Evolutionary conservation across 1,140 invertebrate genomes (phyloP), one percentile per base, ranked within the genome.

Genomic region (Drosophila pachea): DNA sequence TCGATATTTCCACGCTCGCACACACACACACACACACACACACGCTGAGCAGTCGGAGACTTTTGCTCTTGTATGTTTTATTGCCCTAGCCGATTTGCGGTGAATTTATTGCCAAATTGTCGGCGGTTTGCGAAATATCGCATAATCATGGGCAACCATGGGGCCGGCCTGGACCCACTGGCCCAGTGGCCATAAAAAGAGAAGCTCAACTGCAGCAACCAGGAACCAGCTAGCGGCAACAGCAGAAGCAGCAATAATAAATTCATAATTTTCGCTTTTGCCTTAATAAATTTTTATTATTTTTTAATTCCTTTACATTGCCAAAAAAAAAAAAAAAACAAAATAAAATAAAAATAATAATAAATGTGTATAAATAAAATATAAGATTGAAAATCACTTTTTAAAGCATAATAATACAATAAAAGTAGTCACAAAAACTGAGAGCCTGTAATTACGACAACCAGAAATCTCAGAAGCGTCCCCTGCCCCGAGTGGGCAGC

Each of bases 201-300:
- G 42, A 58, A 35, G 48, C 68, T 56, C 55, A 69, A 38, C 45
- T 40, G 38, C 59, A 73, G 56, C 58, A 43, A 2, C 4, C 2
- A 14, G 14, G 14, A 43, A 43, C 12, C 2, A 40, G 16, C 45
- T 5, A 70, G 60, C 52, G 36, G n/a, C 47, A 45, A 67, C 12
- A 29, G 42, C 45, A 8, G 31, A 43, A 40, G 14, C 43, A 65
- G 36, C 32, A 76, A 84, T 71, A 84, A 84, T 84, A 86, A 84
- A 86, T 84, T 86, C 81, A 84, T 86, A 84, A 86, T 86, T 76
- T 76, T 76, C 43, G 65, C 73, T 79, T 79, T 84, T 79, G 76
- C 76, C 81, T 84, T 79, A 79, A 84, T 84, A 86, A 68, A 86
- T 84, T 79, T 84, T 84, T 84, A 84, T 86, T 86, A 76, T 84